Evolutionary conservation across 2,113 vertebrate genomes (phyloP).

Genomic region (Hippoglossus stenolepis): DNA sequence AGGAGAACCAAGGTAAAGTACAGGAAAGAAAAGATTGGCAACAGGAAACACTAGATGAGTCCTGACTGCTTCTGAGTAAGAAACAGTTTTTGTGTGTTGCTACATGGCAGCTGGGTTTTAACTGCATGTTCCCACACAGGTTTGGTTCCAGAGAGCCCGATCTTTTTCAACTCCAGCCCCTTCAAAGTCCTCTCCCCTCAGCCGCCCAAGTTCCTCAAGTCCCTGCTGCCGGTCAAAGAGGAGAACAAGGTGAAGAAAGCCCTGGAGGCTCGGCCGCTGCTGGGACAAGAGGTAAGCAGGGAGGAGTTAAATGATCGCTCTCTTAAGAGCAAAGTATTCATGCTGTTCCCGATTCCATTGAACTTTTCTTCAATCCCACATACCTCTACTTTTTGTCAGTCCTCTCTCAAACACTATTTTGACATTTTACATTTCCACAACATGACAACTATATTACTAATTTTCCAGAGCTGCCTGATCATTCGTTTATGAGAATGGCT

Average conservation of each 20-base stretch:
- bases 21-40: background rate
- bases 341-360: constrained; percentile 1
- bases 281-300: constrained; percentile 91
- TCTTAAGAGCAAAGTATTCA: background rate
- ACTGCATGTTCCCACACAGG: constrained; percentile 52
- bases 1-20: constrained; percentile 82
- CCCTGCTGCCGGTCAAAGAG: constrained; percentile 94
- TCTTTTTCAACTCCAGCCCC: constrained; percentile 88
- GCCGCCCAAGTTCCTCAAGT: constrained; percentile 95
- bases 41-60: background rate
- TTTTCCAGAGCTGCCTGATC: constrained; percentile 4
- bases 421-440: constrained; percentile 1
- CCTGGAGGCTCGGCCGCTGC: constrained; percentile 91
- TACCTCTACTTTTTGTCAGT: background rate
- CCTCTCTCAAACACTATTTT: background rate
- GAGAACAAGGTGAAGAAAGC: constrained; percentile 88
- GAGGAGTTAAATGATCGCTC: background rate
- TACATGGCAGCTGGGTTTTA: background rate
- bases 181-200: constrained; percentile 96
- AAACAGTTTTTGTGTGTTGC: background rate
- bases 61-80: background rate
- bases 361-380: background rate
- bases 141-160: constrained; percentile 85
- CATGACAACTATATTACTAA: constrained; percentile 8
- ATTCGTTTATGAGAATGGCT: constrained; percentile 9